These are phyloP conservation scores for Pachymerium ferrugineum DNA, from an alignment of 2,888 invertebrate genomes.

Conservation along the genomic window DNA sequence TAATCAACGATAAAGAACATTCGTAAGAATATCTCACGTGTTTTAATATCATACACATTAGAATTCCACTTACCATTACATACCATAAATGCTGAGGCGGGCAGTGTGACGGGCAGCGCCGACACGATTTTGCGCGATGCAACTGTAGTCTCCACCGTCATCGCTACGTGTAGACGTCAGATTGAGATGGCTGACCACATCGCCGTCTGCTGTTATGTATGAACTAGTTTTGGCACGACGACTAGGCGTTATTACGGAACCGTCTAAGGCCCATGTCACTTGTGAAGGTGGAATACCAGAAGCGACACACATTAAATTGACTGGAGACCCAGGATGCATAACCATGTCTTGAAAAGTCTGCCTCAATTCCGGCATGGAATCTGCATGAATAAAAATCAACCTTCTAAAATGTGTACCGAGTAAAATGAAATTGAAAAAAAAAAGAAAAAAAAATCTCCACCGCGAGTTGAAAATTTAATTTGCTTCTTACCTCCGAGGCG, in stretches of 20 bases:
- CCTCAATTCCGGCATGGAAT: slow-evolving; percentile 79
- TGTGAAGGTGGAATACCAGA: slow-evolving; percentile 40
- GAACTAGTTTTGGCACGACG: slow-evolving; percentile 46
- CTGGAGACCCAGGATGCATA: slow-evolving; percentile 38
- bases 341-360: slow-evolving; percentile 38
- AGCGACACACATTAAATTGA: slow-evolving; percentile 39
- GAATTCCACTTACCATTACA: slow-evolving; percentile 34
- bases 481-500: slow-evolving; percentile 65
- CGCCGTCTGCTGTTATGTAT: slow-evolving; percentile 43
- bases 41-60: not conserved
- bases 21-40: not conserved
- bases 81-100: slow-evolving; percentile 75
- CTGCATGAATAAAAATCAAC: slow-evolving; percentile 48
- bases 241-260: slow-evolving; percentile 65
- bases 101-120: slow-evolving; percentile 79
- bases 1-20: too few relatives aligned
- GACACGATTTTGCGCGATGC: slow-evolving; percentile 57
- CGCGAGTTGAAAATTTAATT: too few relatives aligned
- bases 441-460: too few relatives aligned
- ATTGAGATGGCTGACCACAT: slow-evolving; percentile 33
- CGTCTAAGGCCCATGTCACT: slow-evolving; percentile 42
- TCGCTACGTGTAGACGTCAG: slow-evolving; percentile 67
- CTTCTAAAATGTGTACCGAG: not conserved
- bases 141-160: slow-evolving; percentile 85
- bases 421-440: not conserved